A percentile compares a stretch with the other conserved stretches of the same genome.
These are phyloP conservation scores for Helogale parvula DNA, from an alignment of 2,113 vertebrate genomes.

Conservation along the genomic window DNA sequence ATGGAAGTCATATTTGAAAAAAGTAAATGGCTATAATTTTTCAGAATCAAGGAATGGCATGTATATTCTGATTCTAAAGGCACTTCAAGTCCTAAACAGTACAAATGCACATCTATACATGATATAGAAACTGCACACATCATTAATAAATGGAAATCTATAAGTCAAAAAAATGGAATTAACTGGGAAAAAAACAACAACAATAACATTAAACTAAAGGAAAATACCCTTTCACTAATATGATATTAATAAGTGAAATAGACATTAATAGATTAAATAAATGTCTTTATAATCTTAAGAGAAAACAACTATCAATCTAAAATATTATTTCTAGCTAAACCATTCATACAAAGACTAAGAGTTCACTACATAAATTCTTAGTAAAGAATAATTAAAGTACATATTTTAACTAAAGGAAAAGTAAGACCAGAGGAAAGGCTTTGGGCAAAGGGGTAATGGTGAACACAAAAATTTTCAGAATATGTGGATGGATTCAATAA, in stretches of 20 bases:
- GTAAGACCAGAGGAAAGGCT: neutral
- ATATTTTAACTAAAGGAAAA: slow-evolving; percentile 1
- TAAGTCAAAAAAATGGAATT: neutral
- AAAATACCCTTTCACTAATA: neutral
- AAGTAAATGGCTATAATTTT: neutral
- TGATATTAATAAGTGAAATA: neutral
- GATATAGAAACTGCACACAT: neutral
- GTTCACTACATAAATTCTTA: neutral
- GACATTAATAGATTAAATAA: neutral
- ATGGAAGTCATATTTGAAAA: neutral
- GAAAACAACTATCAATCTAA: neutral
- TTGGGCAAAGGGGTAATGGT: neutral
- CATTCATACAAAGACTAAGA: neutral
- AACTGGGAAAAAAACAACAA: neutral
- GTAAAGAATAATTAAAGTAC: neutral
- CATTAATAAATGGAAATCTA: neutral
- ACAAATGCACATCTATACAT: neutral
- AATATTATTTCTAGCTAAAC: slow-evolving; percentile 4
- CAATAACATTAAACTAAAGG: neutral
- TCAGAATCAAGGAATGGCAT: neutral
- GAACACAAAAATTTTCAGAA: neutral
- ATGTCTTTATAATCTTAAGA: neutral
- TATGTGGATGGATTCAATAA: neutral
- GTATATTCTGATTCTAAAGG: neutral
- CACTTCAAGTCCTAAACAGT: neutral